Evolutionary conservation across 2,888 invertebrate genomes (phyloP), one percentile per base, ranked within the genome.

Genomic region (Perdita meconis): DNA sequence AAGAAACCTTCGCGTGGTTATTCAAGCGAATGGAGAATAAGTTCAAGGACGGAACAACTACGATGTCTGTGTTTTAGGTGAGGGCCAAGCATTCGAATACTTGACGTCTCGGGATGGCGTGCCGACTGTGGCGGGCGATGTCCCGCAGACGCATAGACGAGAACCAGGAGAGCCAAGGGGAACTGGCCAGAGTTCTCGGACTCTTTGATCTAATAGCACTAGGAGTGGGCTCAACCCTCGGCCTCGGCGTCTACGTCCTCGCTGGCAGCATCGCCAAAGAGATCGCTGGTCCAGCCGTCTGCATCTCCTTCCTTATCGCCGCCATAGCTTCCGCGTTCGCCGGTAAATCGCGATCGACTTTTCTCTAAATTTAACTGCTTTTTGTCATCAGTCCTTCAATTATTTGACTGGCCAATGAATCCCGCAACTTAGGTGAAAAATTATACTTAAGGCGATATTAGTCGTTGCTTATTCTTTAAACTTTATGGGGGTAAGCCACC

Each of bases 301-400:
- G 97, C 5, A 89, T 99, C 19, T 98, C 98, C 42, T 98, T 98
- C 90, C 93, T 98, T 19, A 95, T 98, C 0, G 98, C 98, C 0
- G 98, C 98, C 3, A 92, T 98, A 40, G 98, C 98, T 0, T 98
- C 98, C 0, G 96, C 97, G 1, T 96, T 98, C 91, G 98, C 98
- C 86, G 97, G 97, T 97, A 89, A 93, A 92, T 30, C n/a, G 24
- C 36, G 5, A 53, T 38, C 13, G 12, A 16, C 1, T 8, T 8
- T 47, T 47, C 19, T 22, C 19, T 0, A 19, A 2, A 30, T 30
- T 4, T 30, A 30, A 30, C 30, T 2, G 6, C 6, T 30, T 30
- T 2, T 30, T 30, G 3, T 6, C 30, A 30, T 30, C 6, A 30
- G 6, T 6, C 30, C 30, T 30, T 30, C 6, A 2, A 30, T 2